Evolutionary conservation across 2,113 vertebrate genomes (phyloP).

Genomic region (Gobiocypris rarus): DNA sequence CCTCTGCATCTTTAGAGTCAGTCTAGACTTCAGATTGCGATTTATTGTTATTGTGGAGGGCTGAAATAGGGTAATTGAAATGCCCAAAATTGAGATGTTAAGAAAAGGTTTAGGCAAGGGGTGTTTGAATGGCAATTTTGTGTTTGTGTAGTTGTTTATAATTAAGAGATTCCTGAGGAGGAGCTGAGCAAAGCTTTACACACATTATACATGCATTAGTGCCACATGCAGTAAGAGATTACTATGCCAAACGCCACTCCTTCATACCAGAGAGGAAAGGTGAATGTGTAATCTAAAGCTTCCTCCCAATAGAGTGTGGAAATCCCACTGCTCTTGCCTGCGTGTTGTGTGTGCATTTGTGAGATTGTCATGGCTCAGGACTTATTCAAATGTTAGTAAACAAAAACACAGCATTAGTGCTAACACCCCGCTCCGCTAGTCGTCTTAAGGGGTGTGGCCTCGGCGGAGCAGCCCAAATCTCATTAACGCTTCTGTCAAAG

Average conservation of each 20-base stretch:
- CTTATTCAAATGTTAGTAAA: slow-evolving; percentile 35
- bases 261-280: neutral
- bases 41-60: neutral
- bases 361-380: slow-evolving; percentile 26
- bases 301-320: neutral
- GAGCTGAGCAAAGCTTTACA: slow-evolving; percentile 15
- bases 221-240: slow-evolving; percentile 7
- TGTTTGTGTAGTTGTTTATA: slow-evolving; percentile 6
- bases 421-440: slow-evolving; percentile 35
- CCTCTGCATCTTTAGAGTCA: slow-evolving; percentile 18
- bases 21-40: slow-evolving; percentile 1
- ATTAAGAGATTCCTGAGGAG: neutral
- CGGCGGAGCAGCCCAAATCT: slow-evolving; percentile 48
- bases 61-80: slow-evolving; percentile 7
- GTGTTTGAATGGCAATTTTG: slow-evolving; percentile 3
- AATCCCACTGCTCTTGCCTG: slow-evolving; percentile 6
- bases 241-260: neutral
- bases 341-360: neutral
- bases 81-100: neutral
- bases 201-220: slow-evolving; percentile 28
- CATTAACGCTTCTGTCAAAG: slow-evolving; percentile 46
- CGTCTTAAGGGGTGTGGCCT: slow-evolving; percentile 44
- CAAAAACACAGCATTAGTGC: slow-evolving; percentile 40
- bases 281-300: slow-evolving; percentile 34
- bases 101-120: neutral